phyloP scores from a whole-genome alignment of 2,113 vertebrate species.

The Tympanuchus pallidicinctus region DNA sequence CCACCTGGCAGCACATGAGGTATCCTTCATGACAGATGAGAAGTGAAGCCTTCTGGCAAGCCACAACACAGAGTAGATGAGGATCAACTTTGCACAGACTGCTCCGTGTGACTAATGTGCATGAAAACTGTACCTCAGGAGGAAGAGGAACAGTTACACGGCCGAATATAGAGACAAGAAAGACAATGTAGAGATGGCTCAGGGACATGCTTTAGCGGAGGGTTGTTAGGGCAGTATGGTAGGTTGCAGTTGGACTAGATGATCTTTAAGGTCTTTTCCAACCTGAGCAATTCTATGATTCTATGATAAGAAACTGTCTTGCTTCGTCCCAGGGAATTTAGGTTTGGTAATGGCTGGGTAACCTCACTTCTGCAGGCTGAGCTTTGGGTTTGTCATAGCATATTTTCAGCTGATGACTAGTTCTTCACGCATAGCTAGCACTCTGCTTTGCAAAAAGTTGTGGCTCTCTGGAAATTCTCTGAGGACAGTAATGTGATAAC shows the following conservation, averaged over 20 bases:
- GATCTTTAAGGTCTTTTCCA: too few species aligned
- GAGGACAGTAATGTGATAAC: neutral
- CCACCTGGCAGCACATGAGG: slow-evolving; percentile 49
- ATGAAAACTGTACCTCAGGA: neutral
- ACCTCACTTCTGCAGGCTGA: neutral
- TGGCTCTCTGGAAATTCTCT: neutral
- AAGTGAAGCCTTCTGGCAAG: slow-evolving; percentile 20
- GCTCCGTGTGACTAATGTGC: neutral
- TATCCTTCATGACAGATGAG: slow-evolving; percentile 25
- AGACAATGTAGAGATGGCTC: neutral
- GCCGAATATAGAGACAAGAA: rapidly evolving
- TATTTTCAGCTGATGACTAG: neutral
- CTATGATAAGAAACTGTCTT: neutral
- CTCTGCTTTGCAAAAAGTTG: neutral
- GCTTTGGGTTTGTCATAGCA: neutral
- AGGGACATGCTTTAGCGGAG: too few species aligned
- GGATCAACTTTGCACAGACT: neutral
- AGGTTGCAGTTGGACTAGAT: too few species aligned
- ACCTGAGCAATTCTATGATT: too few species aligned
- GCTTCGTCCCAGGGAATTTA: neutral
- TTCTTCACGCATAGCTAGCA: neutral
- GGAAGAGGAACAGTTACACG: neutral
- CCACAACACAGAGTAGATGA: neutral
- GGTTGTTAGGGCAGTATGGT: too few species aligned
- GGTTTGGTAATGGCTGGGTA: neutral